Evolutionary conservation across 2,888 invertebrate genomes (phyloP).

Genomic region (Drosophila buzzatii): DNA sequence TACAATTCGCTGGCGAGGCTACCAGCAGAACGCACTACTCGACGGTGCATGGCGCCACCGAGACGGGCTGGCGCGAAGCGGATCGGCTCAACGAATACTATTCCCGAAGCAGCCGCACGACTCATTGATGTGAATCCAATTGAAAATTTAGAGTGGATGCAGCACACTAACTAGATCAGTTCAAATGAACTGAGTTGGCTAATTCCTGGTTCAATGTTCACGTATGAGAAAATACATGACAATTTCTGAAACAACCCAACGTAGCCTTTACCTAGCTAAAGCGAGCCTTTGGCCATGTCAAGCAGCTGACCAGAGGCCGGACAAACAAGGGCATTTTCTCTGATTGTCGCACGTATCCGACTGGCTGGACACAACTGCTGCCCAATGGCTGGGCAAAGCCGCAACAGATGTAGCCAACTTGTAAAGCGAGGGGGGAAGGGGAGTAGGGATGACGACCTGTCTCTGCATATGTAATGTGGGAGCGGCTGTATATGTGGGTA

Average conservation of each 20-base stretch:
- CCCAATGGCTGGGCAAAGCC: conserved; percentile 43
- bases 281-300: neutral
- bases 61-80: conserved; percentile 90
- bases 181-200: neutral
- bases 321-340: conserved; percentile 48
- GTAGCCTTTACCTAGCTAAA: neutral
- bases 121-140: neutral
- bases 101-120: conserved; percentile 5
- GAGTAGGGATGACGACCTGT: neutral
- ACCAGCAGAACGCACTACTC: conserved; percentile 88
- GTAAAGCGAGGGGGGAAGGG: neutral
- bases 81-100: conserved; percentile 86
- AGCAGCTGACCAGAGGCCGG: neutral
- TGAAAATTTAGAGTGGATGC: neutral
- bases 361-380: conserved; percentile 54
- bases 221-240: conserved; percentile 5
- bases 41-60: conserved; percentile 90
- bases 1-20: conserved; percentile 90
- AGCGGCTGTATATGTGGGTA: conserved; percentile 22
- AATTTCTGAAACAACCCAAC: neutral
- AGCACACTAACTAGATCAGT: neutral
- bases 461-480: conserved; percentile 59
- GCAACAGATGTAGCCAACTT: conserved; percentile 62
- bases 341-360: conserved; percentile 56
- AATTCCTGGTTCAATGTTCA: conserved; percentile 8